A percentile compares a stretch with the other conserved stretches of the same genome.
Conservation (phyloP, 2,113 vertebrate species). For the Aegotheles bennettii region DNA sequence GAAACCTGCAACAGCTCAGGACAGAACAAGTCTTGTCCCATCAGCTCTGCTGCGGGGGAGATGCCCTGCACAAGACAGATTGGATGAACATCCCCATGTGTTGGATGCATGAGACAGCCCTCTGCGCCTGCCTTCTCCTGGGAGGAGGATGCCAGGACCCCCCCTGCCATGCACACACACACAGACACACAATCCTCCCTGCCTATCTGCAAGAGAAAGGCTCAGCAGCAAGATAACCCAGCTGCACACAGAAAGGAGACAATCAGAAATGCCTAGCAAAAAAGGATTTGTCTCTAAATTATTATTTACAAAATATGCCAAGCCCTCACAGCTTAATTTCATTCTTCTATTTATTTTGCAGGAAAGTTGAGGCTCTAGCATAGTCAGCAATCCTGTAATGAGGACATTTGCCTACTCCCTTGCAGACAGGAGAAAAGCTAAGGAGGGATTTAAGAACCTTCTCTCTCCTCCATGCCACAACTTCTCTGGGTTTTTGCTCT, state of each 20-base stretch:
- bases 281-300: neutral
- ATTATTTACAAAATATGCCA: neutral
- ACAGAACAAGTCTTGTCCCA: neutral
- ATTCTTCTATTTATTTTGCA: neutral
- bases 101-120: too few relatives aligned
- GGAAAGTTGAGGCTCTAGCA: neutral
- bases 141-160: neutral
- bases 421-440: neutral
- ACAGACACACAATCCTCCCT: accelerated
- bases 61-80: neutral
- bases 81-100: neutral
- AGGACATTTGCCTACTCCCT: neutral
- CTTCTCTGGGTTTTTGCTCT: neutral
- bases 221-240: neutral
- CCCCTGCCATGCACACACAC: accelerated
- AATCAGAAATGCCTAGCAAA: neutral
- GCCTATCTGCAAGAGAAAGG: neutral
- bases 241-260: neutral
- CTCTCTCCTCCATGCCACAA: neutral
- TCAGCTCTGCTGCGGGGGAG: neutral
- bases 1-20: neutral
- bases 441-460: neutral
- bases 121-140: neutral
- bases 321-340: neutral
- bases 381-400: neutral